These are phyloP conservation scores for Nemoura dubitans DNA, from an alignment of 2,888 invertebrate species.

Conservation along the genomic window DNA sequence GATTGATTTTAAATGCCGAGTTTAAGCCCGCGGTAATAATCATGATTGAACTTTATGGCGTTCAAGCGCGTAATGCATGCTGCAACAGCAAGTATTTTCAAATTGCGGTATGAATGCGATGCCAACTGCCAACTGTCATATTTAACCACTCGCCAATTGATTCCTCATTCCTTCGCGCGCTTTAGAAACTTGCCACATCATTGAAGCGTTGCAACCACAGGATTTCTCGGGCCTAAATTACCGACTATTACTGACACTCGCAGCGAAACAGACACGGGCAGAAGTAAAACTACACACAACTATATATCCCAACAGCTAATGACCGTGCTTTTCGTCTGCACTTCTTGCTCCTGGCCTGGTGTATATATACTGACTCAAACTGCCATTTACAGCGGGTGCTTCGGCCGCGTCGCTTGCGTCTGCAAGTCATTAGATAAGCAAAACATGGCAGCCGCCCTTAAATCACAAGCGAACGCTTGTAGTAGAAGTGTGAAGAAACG, in stretches of 20 bases:
- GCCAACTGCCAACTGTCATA: not conserved
- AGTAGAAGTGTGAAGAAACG: too few species aligned
- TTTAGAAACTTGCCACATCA: not conserved
- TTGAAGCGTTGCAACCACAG: not conserved
- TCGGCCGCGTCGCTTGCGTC: not conserved
- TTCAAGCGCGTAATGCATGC: not conserved
- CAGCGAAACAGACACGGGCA: too few species aligned
- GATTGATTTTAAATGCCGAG: not conserved
- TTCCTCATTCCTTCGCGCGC: not conserved
- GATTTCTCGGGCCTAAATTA: not conserved
- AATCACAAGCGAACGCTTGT: not conserved
- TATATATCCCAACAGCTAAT: not conserved
- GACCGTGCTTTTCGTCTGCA: not conserved
- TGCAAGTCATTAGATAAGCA: slow-evolving; percentile 7
- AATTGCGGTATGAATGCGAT: too few species aligned
- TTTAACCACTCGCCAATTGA: not conserved
- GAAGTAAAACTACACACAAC: too few species aligned
- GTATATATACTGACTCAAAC: not conserved
- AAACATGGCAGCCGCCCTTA: not conserved
- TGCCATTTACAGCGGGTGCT: not conserved
- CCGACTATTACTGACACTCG: not conserved
- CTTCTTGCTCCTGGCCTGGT: not conserved
- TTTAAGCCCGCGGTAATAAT: not conserved
- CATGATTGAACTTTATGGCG: not conserved
- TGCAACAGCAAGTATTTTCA: too few species aligned